Base-by-base conservation (phyloP, 1,140 invertebrate species). In the Oscheius sp. region DNA sequence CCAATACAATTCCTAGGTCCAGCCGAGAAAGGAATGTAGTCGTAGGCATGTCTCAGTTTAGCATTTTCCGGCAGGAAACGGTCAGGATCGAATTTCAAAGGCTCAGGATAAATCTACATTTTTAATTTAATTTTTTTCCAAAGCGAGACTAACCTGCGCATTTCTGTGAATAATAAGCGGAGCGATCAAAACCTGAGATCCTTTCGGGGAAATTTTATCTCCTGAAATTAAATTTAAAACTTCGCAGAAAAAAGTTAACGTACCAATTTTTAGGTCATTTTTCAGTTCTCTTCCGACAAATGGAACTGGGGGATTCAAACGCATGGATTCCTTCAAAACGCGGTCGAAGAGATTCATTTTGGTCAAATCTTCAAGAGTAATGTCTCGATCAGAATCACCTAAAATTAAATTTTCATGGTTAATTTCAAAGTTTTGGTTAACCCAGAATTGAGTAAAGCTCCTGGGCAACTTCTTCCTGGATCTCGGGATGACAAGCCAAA, bases 271-370 rank as follows among this genome's bases (percentile, higher is more conserved):
- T 87, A 90, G 81, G 77, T 91, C 90, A 78, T 90, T 87, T 46
- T 89, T 89, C 36, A 92, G 82, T 75, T 90, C 87, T 68, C 91
- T 88, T 20, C 89, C 90, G 77, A 93, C 91, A 18, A 91, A 82
- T 0, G 91, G 91, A 68, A 83, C 81, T 2, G 78, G 65, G 1
- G 82, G 77, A 36, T 77, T 68, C 62, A 93, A 87, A 58, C 92
- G 87, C 26, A 93, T 87, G 2, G 91, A 89, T 85, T 93, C 92
- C 86, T 92, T 74, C 29, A 62, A 26, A 45, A 58, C 64, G 45
- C 58, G 20, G 80, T 93, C 91, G 32, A 92, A 84, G 77, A 92
- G 92, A 80, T 91, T 91, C 90, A 93, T 90, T 80, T 91, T 90
- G 46, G 90, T 81, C 32, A 91, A 90, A 74, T 92, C 92, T 78